Evolutionary conservation across 2,888 invertebrate genomes (phyloP).

Genomic region (Napeogenes sylphis): DNA sequence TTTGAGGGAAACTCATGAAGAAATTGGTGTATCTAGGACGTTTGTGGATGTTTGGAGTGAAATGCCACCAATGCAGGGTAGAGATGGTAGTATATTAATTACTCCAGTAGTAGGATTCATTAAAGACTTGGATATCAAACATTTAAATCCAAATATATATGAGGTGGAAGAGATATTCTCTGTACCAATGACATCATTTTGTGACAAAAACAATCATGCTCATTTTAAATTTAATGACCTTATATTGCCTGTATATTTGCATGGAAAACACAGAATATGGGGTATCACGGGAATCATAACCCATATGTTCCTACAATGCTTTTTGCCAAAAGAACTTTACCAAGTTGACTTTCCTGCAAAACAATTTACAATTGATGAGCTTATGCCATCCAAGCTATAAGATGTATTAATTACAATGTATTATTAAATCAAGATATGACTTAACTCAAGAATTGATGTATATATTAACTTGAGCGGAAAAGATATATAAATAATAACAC

Average conservation of each 20-base stretch:
- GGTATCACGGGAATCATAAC: conserved; percentile 88
- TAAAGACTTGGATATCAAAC: conserved; percentile 67
- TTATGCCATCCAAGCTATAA: conserved; percentile 54
- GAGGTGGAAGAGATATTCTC: conserved; percentile 90
- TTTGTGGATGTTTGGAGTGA: conserved; percentile 83
- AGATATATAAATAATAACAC: neutral
- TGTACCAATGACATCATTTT: conserved; percentile 81
- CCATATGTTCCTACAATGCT: conserved; percentile 76
- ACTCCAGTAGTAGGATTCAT: conserved; percentile 83
- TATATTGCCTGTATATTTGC: conserved; percentile 75
- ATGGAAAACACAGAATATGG: conserved; percentile 81
- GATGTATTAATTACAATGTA: no score
- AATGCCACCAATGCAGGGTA: conserved; percentile 51
- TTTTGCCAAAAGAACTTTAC: conserved; percentile 52
- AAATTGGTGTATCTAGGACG: conserved; percentile 82
- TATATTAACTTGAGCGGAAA: neutral
- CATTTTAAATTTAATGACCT: conserved; percentile 79
- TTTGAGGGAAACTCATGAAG: conserved; percentile 92
- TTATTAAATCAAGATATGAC: no score
- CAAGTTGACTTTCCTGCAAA: conserved; percentile 50
- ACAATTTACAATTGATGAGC: conserved; percentile 47
- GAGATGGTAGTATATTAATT: conserved; percentile 75
- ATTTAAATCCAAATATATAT: conserved; percentile 78
- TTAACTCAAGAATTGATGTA: neutral
- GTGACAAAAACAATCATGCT: conserved; percentile 76